Base-by-base conservation (phyloP, 2,888 invertebrate species). In the Metallyticus violacea region DNA sequence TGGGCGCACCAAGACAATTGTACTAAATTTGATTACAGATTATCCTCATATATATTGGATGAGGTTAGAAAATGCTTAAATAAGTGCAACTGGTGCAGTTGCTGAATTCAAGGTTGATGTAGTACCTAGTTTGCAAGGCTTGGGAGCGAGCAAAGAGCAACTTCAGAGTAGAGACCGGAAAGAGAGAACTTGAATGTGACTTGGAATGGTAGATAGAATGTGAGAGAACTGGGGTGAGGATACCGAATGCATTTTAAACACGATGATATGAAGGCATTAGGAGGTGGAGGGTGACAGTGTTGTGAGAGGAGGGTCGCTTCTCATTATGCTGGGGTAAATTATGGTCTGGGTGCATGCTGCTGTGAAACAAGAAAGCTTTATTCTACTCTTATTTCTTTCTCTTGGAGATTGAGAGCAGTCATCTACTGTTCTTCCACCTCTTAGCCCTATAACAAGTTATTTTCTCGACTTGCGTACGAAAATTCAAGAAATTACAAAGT, bases 11-110 rank as follows among this genome's bases (percentile, higher is more conserved):
- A 89, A 90, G 89, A 90, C 90, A 90, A 90, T 90, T 90, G 90
- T 89, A 89, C 89, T 90, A 90, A 90, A 90, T 90, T 90, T 90
- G 90, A 90, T 90, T 90, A 90, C 90, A 90, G 89, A 90, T 90
- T 90, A 90, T 90, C 89, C 89, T 89, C 89, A 89, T 90, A 90
- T 90, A 90, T 90, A 90, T 90, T 89, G 89, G 89, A 88, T 88
- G 89, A 90, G 90, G 89, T 89, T 89, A 89, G 89, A 88, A 89
- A 88, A 88, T 88, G 88, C 87, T 86, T 87, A 88, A 90, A 89
- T 89, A 89, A 90, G 89, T 89, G 89, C 89, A 90, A 89, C 89
- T 89, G 89, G 89, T 90, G 89, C 89, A 89, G 86, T 86, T 83
- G 85, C 77, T 83, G 83, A 81, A 30, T 81, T 30, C 30, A 30